Base-by-base conservation (phyloP, 2,888 invertebrate species). In the Troides helena region DNA sequence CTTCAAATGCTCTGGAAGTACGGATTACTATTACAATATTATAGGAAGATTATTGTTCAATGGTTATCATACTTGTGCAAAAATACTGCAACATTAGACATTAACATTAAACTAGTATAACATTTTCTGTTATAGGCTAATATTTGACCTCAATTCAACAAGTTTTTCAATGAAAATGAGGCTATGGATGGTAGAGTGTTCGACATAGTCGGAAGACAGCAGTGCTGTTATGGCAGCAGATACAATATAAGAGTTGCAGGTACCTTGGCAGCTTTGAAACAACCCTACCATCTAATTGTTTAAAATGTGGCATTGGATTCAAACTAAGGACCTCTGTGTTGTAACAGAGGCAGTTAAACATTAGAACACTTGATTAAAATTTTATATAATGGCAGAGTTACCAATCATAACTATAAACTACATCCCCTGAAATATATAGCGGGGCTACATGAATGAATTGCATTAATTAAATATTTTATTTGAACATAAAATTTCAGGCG, bases 371-470 rank as follows among this genome's bases (percentile, higher is more conserved):
- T 68, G 69, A 69, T 80, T 80, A 82, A 6, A 39, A 79, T 79
- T 79, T 82, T 84, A 76, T 78, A 80, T 81, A 80, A 78, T 81
- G 81, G 84, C 86, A 86, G 86, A 80, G 81, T 77, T 81, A 80
- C 83, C 87, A 39, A 39, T 39, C 39, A 39, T 39, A 39, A 39
- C 39, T 89, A 90, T 81, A 85, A 82, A 82, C 90, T 91, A 91
- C 86, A 23, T 80, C 77, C 78, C 80, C 85, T 86, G 87, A 84
- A 81, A 81, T 80, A 87, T 78, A 86, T 81, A 80, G 78, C 76
- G 75, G 79, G 83, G 82, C 78, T 86, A 85, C 74, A 75, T 73
- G 89, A 91, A 92, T 92, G 89, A 92, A 92, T 91, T 89, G 90
- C 84, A 82, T 75, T 82, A 88, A 88, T 91, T 85, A 87, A 89